Base-by-base conservation (phyloP, 2,113 vertebrate genomes). In the Periophthalmodon schlosseri region DNA sequence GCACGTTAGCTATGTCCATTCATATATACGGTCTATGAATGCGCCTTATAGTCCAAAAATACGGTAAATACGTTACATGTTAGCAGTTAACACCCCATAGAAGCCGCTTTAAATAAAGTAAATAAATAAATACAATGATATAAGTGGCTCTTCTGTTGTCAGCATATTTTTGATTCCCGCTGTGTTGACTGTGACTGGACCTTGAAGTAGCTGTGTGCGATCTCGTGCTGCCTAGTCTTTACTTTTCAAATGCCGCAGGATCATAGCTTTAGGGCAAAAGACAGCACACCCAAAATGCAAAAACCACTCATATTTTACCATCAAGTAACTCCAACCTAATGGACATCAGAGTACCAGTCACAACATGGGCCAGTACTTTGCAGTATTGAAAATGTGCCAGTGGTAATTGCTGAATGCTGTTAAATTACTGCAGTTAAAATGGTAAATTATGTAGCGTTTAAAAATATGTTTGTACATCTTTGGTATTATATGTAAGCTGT, bases 161-260 rank as follows among this genome's bases (percentile, higher is more conserved):
- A 36, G 54, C n/a, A 10, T 33, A 23, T 23, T 57, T 57, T 11
- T 12, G n/a, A 12, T 9, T 21, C 8, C 11, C 18, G 10, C 49
- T 16, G 49, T 50, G 49, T 50, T 21, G 54, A n/a, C 54, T 21
- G 2, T 10, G n/a, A 57, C 54, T 23, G 54, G 54, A 57, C n/a
- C 21, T 3, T 10, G 54, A 9, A 12, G 54, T 50, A 16, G 5
- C n/a, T 13, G 56, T 21, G 56, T 13, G 10, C n/a, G 28, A 28
- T 28, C 28, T 28, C 28, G 23, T 33, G 58, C 15, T 5, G 58
- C 3, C 3, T 15, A 15, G 21, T 28, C n/a, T 57, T 23, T 3
- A 6, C 3, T 33, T 61, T 61, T 28, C 24, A 28, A 3, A 61
- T 65, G 74, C 74, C 50, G 70, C 57, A 69, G 70, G 79, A 82